These are phyloP conservation scores for Nomada lathburiana DNA, from an alignment of 2,888 invertebrate genomes.

Conservation along the genomic window DNA sequence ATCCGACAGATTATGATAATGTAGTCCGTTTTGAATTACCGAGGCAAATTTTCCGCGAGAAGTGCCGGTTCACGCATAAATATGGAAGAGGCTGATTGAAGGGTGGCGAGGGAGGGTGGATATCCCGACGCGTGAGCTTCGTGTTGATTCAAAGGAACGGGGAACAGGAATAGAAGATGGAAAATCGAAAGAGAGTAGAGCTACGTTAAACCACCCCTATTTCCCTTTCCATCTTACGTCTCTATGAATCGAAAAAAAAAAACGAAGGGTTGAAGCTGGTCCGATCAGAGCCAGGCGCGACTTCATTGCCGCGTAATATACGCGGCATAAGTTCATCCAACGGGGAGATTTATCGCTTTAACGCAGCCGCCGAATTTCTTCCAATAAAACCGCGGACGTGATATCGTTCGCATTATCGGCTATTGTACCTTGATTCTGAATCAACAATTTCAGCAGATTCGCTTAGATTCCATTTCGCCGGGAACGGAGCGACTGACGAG, in stretches of 20 bases:
- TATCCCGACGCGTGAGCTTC: constrained; percentile 52
- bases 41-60: constrained; percentile 73
- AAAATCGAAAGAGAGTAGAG: constrained; percentile 29
- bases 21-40: constrained; percentile 76
- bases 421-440: constrained; percentile 42
- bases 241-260: constrained; percentile 14
- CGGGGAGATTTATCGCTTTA: constrained; percentile 43
- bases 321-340: constrained; percentile 53
- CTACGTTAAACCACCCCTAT: constrained; percentile 36
- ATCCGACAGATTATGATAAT: constrained; percentile 79
- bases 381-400: constrained; percentile 50
- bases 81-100: constrained; percentile 80
- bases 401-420: constrained; percentile 26
- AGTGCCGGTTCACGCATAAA: constrained; percentile 73
- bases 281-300: constrained; percentile 58
- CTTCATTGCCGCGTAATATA: constrained; percentile 55
- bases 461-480: constrained; percentile 14
- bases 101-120: constrained; percentile 58
- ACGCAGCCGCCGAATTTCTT: constrained; percentile 46
- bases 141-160: constrained; percentile 61
- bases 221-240: too few species aligned
- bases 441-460: constrained; percentile 47
- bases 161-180: constrained; percentile 50
- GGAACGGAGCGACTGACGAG: constrained; percentile 17
- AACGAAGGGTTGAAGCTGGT: constrained; percentile 27